These are phyloP conservation scores for Zophobas atratus DNA, from an alignment of 1,140 invertebrate genomes.

Conservation along the genomic window DNA sequence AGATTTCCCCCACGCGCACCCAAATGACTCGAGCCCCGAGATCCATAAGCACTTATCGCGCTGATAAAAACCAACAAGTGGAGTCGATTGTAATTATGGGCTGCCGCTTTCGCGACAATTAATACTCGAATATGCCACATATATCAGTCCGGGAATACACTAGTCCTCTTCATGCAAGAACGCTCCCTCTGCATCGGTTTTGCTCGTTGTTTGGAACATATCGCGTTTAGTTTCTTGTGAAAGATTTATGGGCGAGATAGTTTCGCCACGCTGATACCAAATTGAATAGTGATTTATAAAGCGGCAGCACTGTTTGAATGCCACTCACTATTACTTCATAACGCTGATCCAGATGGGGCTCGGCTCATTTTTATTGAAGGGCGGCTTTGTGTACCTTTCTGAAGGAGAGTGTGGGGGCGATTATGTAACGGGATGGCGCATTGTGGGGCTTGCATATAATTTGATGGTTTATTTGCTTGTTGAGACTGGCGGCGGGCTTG, in stretches of 20 bases:
- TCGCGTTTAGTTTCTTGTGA: conserved; percentile 14
- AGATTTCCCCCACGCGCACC: conserved; percentile 2
- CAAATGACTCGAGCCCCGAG: conserved; percentile 9
- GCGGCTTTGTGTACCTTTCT: no score
- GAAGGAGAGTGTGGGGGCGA: no score
- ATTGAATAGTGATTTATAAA: conserved; percentile 37
- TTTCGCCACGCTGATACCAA: conserved; percentile 28
- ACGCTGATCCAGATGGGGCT: no score
- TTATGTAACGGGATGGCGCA: no score
- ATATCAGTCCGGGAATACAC: neutral
- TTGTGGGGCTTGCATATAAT: no score
- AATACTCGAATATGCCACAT: conserved; percentile 19
- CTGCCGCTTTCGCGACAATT: conserved; percentile 7
- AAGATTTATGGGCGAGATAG: conserved; percentile 37
- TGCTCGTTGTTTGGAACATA: conserved; percentile 36
- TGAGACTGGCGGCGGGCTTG: no score
- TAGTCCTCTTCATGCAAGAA: conserved; percentile 2
- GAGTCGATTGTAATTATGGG: neutral
- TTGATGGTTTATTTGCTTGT: no score
- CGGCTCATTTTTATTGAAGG: no score
- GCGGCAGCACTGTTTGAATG: neutral
- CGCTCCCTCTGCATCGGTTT: conserved; percentile 28
- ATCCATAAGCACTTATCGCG: neutral
- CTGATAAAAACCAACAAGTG: neutral
- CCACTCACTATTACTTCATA: no score